Evolutionary conservation across 2,113 vertebrate species (phyloP), one percentile per base, ranked within the genome.

Genomic region (Dromiciops gliroides): DNA sequence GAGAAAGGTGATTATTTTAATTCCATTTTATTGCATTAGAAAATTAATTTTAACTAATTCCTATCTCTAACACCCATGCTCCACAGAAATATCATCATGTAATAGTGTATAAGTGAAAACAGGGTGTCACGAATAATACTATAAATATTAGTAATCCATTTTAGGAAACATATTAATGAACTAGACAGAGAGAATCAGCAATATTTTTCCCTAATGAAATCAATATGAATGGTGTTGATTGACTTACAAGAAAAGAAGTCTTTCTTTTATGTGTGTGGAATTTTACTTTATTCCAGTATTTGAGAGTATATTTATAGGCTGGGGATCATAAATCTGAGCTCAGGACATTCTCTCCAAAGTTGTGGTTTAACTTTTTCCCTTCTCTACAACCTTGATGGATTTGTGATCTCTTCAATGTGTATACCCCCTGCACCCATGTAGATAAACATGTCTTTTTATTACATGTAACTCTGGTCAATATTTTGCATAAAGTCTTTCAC

Each of bases 231-330:
- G 89, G 51, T 37, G 88, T 92, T 92, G 47, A 91, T 90, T 52
- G n/a, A 14, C n/a, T 94, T 88, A 47, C 1, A 90, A 47, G 12
- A 49, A 47, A 9, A 49, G 52, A 16, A n/a, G 75, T 83, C 95
- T 94, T 89, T 60, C 48, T 56, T 56, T 50, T n/a, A 48, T 50
- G 56, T 67, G 9, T 1, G 24, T 51, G 8, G 89, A 31, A 92
- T 93, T 97, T 92, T 50, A 94, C 88, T 90, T 50, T 93, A 95
- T 23, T 89, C 16, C 37, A 83, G 52, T 95, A 90, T 95, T 10
- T 91, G n/a, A 95, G 93, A 52, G 28, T 51, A 67, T 92, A 3
- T 90, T 19, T 94, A 25, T 91, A 91, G 67, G 4, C 4, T 12
- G 31, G 23, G 6, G 28, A 50, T 31, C 12, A 51, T 94, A 89